A percentile compares a stretch with the other conserved stretches of the same genome.
Evolutionary conservation across 2,888 invertebrate species (phyloP).

Genomic region (Cephonodes hylas): DNA sequence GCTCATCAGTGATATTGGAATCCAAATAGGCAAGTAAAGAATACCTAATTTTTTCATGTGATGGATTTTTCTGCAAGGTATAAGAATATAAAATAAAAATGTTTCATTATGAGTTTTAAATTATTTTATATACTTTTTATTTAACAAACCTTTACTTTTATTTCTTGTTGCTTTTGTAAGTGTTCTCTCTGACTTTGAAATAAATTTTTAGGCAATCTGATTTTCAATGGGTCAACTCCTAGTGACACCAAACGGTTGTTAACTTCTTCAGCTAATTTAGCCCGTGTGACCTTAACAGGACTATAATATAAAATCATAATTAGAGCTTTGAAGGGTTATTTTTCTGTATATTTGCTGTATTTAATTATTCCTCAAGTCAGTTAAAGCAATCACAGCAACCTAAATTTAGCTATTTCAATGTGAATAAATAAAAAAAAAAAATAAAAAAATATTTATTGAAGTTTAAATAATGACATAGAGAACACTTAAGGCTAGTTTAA

Average conservation of each 20-base stretch:
- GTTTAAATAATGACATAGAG: too few species aligned
- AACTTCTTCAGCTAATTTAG: slow-evolving; percentile 74
- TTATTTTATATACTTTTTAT: neutral
- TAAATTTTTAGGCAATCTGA: slow-evolving; percentile 76
- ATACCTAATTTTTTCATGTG: slow-evolving; percentile 69
- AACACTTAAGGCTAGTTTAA: too few species aligned
- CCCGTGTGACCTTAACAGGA: slow-evolving; percentile 64
- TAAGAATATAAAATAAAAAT: too few species aligned
- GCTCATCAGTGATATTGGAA: slow-evolving; percentile 46
- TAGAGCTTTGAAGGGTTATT: neutral
- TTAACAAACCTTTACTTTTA: slow-evolving; percentile 78
- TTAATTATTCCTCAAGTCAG: too few species aligned
- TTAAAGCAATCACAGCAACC: too few species aligned
- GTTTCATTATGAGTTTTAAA: neutral
- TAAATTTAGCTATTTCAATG: too few species aligned
- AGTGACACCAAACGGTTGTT: slow-evolving; percentile 78
- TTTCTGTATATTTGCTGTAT: too few species aligned
- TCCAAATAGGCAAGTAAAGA: slow-evolving; percentile 71
- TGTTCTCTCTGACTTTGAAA: slow-evolving; percentile 81
- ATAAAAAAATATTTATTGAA: too few species aligned
- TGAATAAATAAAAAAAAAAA: too few species aligned
- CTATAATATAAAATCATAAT: slow-evolving; percentile 49
- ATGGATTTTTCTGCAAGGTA: slow-evolving; percentile 75
- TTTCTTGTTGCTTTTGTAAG: slow-evolving; percentile 79
- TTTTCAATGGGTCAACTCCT: slow-evolving; percentile 84